Evolutionary conservation across 2,888 invertebrate species (phyloP).

Genomic region (Pristionchus japonicus): DNA sequence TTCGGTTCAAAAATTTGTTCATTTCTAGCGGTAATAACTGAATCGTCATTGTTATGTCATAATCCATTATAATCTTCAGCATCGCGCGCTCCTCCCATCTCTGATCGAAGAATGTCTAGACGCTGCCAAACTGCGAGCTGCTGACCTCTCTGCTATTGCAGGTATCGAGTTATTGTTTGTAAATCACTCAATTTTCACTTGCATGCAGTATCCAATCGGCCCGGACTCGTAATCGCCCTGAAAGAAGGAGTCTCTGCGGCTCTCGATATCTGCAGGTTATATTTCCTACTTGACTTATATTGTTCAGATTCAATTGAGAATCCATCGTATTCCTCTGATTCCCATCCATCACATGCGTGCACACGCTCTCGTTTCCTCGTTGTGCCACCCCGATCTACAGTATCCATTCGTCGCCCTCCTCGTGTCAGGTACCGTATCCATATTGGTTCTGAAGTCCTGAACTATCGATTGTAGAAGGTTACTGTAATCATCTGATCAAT

Average conservation of each 20-base stretch:
- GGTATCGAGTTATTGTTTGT: background rate
- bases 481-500: background rate
- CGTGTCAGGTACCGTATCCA: conserved; percentile 57
- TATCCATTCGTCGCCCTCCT: conserved; percentile 70
- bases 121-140: conserved; percentile 50
- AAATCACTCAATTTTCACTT: background rate
- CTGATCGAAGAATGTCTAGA: conserved; percentile 63
- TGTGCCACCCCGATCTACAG: conserved; percentile 78
- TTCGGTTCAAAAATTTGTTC: background rate
- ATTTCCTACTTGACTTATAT: background rate
- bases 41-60: too few relatives aligned
- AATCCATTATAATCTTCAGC: conserved; percentile 54
- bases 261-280: conserved; percentile 63
- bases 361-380: conserved; percentile 88
- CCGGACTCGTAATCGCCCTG: conserved; percentile 70
- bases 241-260: conserved; percentile 70
- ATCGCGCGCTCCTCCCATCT: conserved; percentile 58
- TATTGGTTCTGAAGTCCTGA: background rate
- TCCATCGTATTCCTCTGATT: conserved; percentile 82
- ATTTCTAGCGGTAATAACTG: background rate
- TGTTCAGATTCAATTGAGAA: background rate
- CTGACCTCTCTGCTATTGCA: conserved; percentile 67
- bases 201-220: conserved; percentile 29
- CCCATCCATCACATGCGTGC: conserved; percentile 99
- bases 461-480: background rate